Percentiles rank a stretch among this genome's conserved stretches.
Evolutionary conservation across 2,888 invertebrate genomes (phyloP).

Genomic region (Drosophila engyochracea): DNA sequence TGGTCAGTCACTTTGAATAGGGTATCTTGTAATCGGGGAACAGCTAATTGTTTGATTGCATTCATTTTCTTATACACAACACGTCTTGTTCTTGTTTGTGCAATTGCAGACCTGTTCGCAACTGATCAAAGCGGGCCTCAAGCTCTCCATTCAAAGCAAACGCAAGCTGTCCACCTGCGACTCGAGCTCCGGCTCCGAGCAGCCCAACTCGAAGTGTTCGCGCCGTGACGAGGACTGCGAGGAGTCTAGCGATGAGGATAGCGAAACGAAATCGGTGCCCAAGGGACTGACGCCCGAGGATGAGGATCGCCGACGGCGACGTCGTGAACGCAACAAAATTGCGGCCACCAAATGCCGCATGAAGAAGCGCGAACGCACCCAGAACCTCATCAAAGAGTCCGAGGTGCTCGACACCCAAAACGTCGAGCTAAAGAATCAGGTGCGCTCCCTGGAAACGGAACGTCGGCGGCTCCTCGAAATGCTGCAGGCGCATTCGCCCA

Average conservation of each 20-base stretch:
- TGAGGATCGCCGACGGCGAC: slow-evolving; percentile 93
- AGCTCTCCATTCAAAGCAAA: slow-evolving; percentile 95
- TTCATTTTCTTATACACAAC: neutral
- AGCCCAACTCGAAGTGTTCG: slow-evolving; percentile 85
- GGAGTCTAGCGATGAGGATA: slow-evolving; percentile 87
- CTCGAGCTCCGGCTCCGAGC: slow-evolving; percentile 86
- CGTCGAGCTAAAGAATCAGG: slow-evolving; percentile 92
- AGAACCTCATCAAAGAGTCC: slow-evolving; percentile 94
- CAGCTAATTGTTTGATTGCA: neutral
- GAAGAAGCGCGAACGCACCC: slow-evolving; percentile 96
- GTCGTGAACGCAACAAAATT: slow-evolving; percentile 96
- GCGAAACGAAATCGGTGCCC: slow-evolving; percentile 85
- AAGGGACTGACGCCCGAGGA: slow-evolving; percentile 93
- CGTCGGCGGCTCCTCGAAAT: slow-evolving; percentile 92
- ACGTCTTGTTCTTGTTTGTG: slow-evolving; percentile 34
- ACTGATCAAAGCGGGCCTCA: slow-evolving; percentile 95
- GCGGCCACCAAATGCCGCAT: slow-evolving; percentile 97
- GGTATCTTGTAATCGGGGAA: neutral
- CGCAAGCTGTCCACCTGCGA: slow-evolving; percentile 91
- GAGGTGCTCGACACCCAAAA: slow-evolving; percentile 94
- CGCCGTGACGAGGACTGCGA: slow-evolving; percentile 84
- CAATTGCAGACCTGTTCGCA: slow-evolving; percentile 92
- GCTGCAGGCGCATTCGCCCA: slow-evolving; percentile 90
- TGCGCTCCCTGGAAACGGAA: slow-evolving; percentile 93
- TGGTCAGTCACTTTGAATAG: neutral